Conservation (phyloP, 2,888 invertebrate species). For the Drosophila rubida region DNA sequence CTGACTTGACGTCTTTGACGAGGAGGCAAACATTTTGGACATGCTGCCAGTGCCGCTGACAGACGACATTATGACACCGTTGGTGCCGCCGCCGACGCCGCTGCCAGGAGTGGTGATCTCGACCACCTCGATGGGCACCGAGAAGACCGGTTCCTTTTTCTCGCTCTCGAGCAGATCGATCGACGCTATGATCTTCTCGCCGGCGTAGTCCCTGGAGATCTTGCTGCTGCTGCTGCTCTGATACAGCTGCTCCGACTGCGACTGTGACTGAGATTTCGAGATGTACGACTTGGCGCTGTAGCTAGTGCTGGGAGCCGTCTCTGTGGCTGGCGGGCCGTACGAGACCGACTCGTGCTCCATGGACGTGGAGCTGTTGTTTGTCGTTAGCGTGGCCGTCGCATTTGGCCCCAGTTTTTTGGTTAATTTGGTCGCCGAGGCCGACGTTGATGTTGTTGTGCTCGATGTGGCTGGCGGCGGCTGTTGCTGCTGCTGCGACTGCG, state of each 20-base stretch:
- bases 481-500: constrained; percentile 42
- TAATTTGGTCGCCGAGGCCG: constrained; percentile 73
- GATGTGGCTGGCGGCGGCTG: constrained; percentile 62
- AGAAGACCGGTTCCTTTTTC: constrained; percentile 80
- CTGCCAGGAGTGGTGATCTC: constrained; percentile 64
- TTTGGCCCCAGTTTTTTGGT: constrained; percentile 71
- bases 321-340: constrained; percentile 36
- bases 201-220: constrained; percentile 71
- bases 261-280: constrained; percentile 57
- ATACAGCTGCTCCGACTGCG: constrained; percentile 49
- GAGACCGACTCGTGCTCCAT: constrained; percentile 74
- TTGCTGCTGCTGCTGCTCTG: constrained; percentile 60
- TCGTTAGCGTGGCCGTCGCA: constrained; percentile 64
- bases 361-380: constrained; percentile 67
- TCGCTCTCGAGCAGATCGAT: constrained; percentile 81
- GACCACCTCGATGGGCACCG: constrained; percentile 82
- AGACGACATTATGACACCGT: constrained; percentile 41
- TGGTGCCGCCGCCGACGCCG: too few relatives aligned
- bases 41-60: constrained; percentile 63
- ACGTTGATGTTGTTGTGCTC: constrained; percentile 69
- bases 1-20: constrained; percentile 57
- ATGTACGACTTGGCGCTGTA: constrained; percentile 60
- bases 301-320: constrained; percentile 22
- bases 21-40: constrained; percentile 69
- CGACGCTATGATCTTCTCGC: constrained; percentile 79